Evolutionary conservation across 2,113 vertebrate genomes (phyloP), one percentile per base, ranked within the genome.

Genomic region (Caranx melampygus): DNA sequence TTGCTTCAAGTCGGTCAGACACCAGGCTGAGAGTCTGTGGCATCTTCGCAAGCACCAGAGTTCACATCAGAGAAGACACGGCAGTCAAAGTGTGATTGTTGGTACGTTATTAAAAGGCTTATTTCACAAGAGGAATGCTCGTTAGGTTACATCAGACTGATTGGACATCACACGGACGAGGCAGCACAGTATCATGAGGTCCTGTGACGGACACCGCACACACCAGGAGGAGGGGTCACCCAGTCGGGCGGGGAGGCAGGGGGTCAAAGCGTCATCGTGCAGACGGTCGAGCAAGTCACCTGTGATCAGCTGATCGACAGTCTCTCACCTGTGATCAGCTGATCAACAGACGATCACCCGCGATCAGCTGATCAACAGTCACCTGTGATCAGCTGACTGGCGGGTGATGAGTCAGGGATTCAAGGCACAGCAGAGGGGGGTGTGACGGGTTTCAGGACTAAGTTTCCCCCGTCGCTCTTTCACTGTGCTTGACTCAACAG

Each of bases 371-470:
- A 51, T 51, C 49, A 20, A 51, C 6, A 49, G 47, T 18, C 47
- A 26, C 26, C 26, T 26, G 26, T 26, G 26, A 26, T 26, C 26
- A 26, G 26, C 26, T 26, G 47, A 49, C 18, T 2, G 35, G 35
- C 72, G 75, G 44, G 82, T 74, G 83, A 78, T 86, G 69, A 75
- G 70, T 47, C 10, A 10, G 61, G 51, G 81, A 79, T 18, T 89
- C 65, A 92, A 92, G 91, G 91, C 88, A 93, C 92, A 75, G 81
- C 79, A 87, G 78, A 44, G 83, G 59, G 81, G 31, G 80, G 81
- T 45, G 20, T 20, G 3, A 20, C 49, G 0, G 7, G 2, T 42
- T 37, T 42, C 8, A 42, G 8, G 40, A 37, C 6, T 5, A 37
- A 42, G 11, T 7, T 42, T 42, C 11, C 8, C 40, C 13, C 45